phyloP scores from a whole-genome alignment of 2,888 invertebrate genomes.

The Eilema depressum region DNA sequence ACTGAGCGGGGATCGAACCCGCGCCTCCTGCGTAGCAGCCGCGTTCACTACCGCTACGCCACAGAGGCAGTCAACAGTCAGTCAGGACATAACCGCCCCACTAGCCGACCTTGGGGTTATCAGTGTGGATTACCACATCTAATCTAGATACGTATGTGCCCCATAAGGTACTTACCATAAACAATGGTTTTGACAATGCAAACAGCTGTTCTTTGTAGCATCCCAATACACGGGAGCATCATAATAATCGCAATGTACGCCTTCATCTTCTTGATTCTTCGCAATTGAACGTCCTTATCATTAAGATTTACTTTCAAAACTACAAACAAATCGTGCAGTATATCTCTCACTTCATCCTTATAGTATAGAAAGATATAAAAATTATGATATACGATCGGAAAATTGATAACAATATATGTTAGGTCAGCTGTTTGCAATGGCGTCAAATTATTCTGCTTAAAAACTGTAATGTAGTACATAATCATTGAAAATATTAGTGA shows the following conservation, averaged over 20 bases:
- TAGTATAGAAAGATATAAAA: slow-evolving; percentile 11
- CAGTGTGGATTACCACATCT: too few relatives aligned
- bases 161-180: neutral
- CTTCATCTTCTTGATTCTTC: slow-evolving; percentile 43
- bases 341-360: slow-evolving; percentile 19
- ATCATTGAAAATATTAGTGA: neutral
- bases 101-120: too few relatives aligned
- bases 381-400: neutral
- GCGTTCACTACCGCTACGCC: too few relatives aligned
- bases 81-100: too few relatives aligned
- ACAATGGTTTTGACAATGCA: neutral
- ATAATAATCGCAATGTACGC: slow-evolving; percentile 16
- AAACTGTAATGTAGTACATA: neutral
- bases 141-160: too few relatives aligned
- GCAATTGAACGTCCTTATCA: slow-evolving; percentile 32
- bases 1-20: too few relatives aligned
- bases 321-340: slow-evolving; percentile 38
- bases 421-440: neutral
- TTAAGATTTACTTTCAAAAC: slow-evolving; percentile 38
- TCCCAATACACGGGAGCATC: neutral
- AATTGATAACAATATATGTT: neutral
- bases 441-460: slow-evolving; percentile 7
- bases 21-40: too few relatives aligned
- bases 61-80: too few relatives aligned
- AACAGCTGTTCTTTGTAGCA: neutral